Conservation (phyloP, 2,797 vertebrate genomes). For the Saxicola maurus region DNA sequence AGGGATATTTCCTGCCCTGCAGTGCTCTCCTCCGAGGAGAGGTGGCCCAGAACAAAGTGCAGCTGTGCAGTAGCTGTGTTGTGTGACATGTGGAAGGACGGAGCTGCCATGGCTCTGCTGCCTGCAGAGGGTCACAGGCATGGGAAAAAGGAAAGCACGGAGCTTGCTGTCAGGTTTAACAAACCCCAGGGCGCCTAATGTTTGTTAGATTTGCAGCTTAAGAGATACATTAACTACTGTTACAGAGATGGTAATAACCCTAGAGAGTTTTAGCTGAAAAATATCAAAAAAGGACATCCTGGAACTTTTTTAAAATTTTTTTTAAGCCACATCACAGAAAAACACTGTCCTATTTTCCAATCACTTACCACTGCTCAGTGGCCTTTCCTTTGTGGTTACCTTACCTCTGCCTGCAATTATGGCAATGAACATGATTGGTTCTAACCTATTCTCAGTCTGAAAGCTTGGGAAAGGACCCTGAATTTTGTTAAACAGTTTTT, state of each 20-base stretch:
- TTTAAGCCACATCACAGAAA: background rate
- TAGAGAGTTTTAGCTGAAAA: background rate
- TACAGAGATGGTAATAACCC: background rate
- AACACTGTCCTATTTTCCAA: background rate
- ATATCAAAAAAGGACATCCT: background rate
- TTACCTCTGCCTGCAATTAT: background rate
- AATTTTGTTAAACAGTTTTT: background rate
- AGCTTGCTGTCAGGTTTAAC: background rate
- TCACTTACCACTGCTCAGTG: background rate
- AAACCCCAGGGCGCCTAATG: background rate
- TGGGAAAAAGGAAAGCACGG: background rate
- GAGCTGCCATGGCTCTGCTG: background rate
- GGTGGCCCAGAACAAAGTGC: background rate
- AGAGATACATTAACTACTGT: background rate
- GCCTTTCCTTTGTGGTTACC: background rate
- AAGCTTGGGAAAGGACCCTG: background rate
- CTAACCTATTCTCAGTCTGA: background rate
- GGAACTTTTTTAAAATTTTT: too few relatives aligned
- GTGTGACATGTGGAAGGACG: background rate
- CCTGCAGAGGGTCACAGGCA: background rate
- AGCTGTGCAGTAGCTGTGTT: constrained; percentile 10
- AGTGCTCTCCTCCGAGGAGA: background rate
- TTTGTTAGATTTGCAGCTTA: background rate
- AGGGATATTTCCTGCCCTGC: constrained; percentile 13
- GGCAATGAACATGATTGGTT: background rate